Evolutionary conservation across 2,888 invertebrate species (phyloP), one percentile per base, ranked within the genome.

Genomic region (Periphyllus acericola): DNA sequence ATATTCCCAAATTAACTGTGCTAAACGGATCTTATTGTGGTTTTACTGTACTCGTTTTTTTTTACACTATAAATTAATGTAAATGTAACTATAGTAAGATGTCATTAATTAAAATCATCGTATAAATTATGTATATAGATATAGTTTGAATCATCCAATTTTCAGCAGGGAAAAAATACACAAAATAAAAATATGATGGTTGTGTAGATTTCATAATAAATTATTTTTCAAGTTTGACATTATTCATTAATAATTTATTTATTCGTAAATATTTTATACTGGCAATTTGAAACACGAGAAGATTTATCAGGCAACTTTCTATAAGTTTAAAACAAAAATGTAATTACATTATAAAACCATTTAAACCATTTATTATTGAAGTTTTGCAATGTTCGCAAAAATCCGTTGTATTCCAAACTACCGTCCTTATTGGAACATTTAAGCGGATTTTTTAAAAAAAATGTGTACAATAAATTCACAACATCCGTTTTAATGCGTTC

Each of bases 261-360:
- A 29, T 78, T 78, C 21, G 21, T 32, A 78, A 21, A 52, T n/a
- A 78, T 52, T 78, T 78, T 52, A 52, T 29, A 66, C 21, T 66
- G n/a, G n/a, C 66, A 21, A 66, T n/a, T 66, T 66, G 9, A n/a
- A 66, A 66, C 8, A 52, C 52, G 32, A 5, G 21, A 21, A 46
- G 75, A 76, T 76, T 76, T 76, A 76, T 76, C 29, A 46, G 11
- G 32, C 78, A 52, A 78, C 78, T 78, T 52, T 52, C 52, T 78
- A 32, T 32, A 21, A 78, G 52, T 78, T 52, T 1, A 78, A 78
- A 78, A 78, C 52, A 52, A 78, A 78, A 78, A 52, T 52, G 21
- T 78, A 32, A 78, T 78, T 78, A 29, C 52, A 21, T 78, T 52
- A 78, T 32, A 32, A 66, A 66, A 66, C n/a, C n/a, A 21, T 66